Base-by-base conservation (phyloP, 2,113 vertebrate species). In the Fulica atra region DNA sequence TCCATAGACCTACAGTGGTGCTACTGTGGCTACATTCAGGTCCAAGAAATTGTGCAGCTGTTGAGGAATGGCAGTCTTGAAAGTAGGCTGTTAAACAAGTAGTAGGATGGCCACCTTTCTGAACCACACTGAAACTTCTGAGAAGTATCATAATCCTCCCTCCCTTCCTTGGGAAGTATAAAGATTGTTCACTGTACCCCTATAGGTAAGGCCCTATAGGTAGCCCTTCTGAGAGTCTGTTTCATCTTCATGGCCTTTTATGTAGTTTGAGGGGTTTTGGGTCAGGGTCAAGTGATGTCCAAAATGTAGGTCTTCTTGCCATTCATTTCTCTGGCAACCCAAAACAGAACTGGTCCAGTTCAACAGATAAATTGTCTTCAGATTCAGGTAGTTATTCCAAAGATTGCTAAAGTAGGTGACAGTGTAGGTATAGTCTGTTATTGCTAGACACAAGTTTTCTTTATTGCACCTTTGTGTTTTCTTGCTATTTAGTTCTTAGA, bases 111-210 rank as follows among this genome's bases (percentile, higher is more conserved):
- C 12, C 71, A 48, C 25, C 17, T 74, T 94, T 63, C 31, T 74
- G 40, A 81, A 63, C 7, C 10, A 46, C 33, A 74, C 77, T 29
- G 53, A 68, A 71, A 42, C 40, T 70, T 86, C 36, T 70, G 44
- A 57, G 12, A 42, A 80, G 25, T 36, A 1, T 59, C 5, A 7
- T 25, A 35, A 18, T 4, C 2, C 3, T 3, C 4, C 23, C 29
- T 28, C 19, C 12, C 12, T 69, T 70, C 15, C 17, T 66, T 94
- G 40, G 26, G 24, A 73, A 31, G 11, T 33, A 19, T 68, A 81
- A 46, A 3, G 23, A 17, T 74, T 74, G 54, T 88, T 85, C 65
- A 56, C 24, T 19, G 42, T 54, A 29, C 38, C 9, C 7, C 11
- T 48, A 46, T 44, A 44, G 44, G 0, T 76, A 60, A 66, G 26